Conservation (phyloP, 2,113 vertebrate species). For the Corydoras maculifer region DNA sequence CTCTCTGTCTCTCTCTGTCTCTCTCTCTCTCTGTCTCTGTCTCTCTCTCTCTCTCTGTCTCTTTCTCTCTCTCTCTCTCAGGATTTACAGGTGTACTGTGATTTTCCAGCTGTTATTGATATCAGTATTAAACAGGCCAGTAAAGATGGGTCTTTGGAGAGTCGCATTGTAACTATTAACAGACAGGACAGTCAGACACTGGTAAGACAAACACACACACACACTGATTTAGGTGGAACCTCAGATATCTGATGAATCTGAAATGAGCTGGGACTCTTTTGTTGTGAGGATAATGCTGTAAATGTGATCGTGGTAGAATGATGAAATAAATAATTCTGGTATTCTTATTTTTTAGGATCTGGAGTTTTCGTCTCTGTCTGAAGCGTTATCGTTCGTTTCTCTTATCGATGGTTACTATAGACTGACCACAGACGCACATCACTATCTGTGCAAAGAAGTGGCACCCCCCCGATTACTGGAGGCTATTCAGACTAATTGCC, state of each 20-base stretch:
- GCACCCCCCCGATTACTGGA: slow-evolving; percentile 84
- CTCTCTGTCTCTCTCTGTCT: background rate
- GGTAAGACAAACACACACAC: slow-evolving; percentile 56
- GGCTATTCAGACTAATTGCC: slow-evolving; percentile 86
- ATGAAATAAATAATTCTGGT: too few relatives aligned
- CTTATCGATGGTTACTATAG: slow-evolving; percentile 94
- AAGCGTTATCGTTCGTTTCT: slow-evolving; percentile 89
- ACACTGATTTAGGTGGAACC: too few relatives aligned
- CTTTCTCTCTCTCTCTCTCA: background rate
- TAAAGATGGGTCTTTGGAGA: slow-evolving; percentile 83
- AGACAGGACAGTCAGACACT: slow-evolving; percentile 84
- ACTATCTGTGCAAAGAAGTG: slow-evolving; percentile 95
- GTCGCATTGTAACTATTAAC: slow-evolving; percentile 89
- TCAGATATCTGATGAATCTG: too few relatives aligned
- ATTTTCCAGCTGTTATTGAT: slow-evolving; percentile 94
- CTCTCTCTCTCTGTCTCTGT: background rate
- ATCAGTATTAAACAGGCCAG: slow-evolving; percentile 90
- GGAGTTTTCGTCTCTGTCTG: slow-evolving; percentile 81
- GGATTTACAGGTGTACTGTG: slow-evolving; percentile 76
- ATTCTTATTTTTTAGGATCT: slow-evolving; percentile 68
- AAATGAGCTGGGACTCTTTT: background rate
- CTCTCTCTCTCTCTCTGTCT: background rate
- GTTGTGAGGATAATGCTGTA: background rate
- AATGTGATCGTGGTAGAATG: too few relatives aligned
- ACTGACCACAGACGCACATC: slow-evolving; percentile 86